phyloP scores from a whole-genome alignment of 2,888 invertebrate species.

The Drosophila barbarae region DNA sequence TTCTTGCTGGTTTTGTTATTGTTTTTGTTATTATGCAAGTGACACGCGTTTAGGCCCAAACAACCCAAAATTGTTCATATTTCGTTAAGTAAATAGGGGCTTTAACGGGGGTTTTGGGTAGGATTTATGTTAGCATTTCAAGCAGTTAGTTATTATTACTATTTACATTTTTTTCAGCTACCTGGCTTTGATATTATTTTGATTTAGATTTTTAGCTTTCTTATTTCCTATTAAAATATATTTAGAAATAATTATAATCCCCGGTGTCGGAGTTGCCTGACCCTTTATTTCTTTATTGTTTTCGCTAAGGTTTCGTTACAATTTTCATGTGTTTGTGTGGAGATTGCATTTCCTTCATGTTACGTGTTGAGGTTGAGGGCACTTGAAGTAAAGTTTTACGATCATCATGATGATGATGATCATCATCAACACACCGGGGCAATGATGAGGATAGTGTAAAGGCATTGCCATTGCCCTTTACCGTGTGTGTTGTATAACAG shows the following conservation, averaged over 20 bases:
- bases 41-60: constrained; percentile 59
- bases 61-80: constrained; percentile 15
- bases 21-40: constrained; percentile 51
- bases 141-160: neutral
- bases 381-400: constrained; percentile 35
- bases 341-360: constrained; percentile 32
- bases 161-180: neutral
- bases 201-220: neutral
- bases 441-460: constrained; percentile 16
- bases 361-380: constrained; percentile 35
- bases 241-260: neutral
- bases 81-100: constrained; percentile 11
- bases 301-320: constrained; percentile 22
- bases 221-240: neutral
- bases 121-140: neutral
- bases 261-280: neutral
- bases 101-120: neutral
- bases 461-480: constrained; percentile 53
- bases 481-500: constrained; percentile 54
- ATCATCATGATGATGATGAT: constrained; percentile 29
- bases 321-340: constrained; percentile 12
- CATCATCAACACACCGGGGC: neutral
- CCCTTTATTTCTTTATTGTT: constrained; percentile 21
- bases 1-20: neutral
- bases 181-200: neutral